These are phyloP conservation scores for Phaonia tiefii DNA, from an alignment of 2,888 invertebrate species.

Conservation along the genomic window DNA sequence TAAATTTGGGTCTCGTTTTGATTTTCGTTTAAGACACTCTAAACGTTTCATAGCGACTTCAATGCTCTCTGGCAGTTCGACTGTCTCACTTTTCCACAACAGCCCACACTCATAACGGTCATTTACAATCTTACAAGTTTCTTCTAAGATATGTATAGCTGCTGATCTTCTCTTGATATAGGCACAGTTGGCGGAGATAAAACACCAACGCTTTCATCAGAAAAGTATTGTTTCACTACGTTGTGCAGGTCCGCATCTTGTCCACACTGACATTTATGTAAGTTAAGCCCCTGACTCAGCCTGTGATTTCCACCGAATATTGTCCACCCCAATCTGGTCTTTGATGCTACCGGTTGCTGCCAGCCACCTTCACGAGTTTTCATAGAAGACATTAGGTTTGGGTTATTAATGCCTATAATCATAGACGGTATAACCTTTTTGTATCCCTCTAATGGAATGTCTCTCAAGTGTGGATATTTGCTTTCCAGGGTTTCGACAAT, in stretches of 20 bases:
- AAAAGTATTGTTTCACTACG: no score
- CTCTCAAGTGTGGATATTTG: slow-evolving; percentile 30
- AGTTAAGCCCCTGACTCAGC: no score
- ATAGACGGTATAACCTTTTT: no score
- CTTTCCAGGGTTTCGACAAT: background rate
- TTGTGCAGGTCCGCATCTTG: no score
- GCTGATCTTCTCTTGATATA: no score
- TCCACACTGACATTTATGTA: no score
- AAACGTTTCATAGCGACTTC: slow-evolving; percentile 35
- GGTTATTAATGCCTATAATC: slow-evolving; percentile 44
- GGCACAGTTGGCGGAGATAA: no score
- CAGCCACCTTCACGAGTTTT: slow-evolving; percentile 46
- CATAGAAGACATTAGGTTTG: slow-evolving; percentile 38
- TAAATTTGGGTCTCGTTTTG: background rate
- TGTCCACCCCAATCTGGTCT: slow-evolving; percentile 41
- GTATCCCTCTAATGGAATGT: slow-evolving; percentile 40
- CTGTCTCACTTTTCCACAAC: slow-evolving; percentile 36
- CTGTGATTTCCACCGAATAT: no score
- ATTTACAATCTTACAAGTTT: slow-evolving; percentile 12
- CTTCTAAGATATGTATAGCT: no score
- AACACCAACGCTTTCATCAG: no score
- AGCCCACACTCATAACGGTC: slow-evolving; percentile 43
- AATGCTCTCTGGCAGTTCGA: slow-evolving; percentile 44
- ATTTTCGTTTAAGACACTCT: slow-evolving; percentile 45
- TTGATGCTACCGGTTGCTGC: no score